These are phyloP conservation scores for Platichthys flesus DNA, from an alignment of 2,113 vertebrate genomes.

Conservation along the genomic window DNA sequence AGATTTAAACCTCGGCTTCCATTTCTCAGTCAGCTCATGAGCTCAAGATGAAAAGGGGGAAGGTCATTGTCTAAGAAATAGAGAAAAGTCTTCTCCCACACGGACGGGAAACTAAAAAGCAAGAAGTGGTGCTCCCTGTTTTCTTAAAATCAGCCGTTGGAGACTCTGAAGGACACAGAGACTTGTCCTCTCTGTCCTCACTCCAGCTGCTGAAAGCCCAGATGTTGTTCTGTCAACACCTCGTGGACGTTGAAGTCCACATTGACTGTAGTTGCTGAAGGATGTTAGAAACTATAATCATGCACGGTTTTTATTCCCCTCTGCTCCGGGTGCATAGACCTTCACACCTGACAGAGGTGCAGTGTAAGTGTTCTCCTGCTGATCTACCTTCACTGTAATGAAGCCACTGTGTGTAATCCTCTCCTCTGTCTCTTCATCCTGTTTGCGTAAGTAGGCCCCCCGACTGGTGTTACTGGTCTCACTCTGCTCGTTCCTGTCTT, in stretches of 20 bases:
- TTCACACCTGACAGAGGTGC: background rate
- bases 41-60: no score
- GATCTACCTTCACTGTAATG: conserved; percentile 4
- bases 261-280: background rate
- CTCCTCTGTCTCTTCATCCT: background rate
- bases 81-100: background rate
- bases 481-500: conserved; percentile 17
- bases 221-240: background rate
- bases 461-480: conserved; percentile 23
- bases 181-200: background rate
- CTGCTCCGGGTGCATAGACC: background rate
- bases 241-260: background rate
- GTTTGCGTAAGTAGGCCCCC: background rate
- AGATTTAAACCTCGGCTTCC: background rate
- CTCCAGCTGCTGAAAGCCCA: no score
- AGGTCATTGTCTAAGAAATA: background rate
- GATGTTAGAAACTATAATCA: no score
- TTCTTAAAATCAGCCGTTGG: background rate
- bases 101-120: no score
- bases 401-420: background rate
- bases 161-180: background rate
- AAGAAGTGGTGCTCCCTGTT: background rate
- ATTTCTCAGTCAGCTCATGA: background rate
- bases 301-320: background rate
- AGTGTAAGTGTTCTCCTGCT: conserved; percentile 1